These are phyloP conservation scores for Rostratula benghalensis DNA, from an alignment of 2,113 vertebrate genomes.

Conservation along the genomic window DNA sequence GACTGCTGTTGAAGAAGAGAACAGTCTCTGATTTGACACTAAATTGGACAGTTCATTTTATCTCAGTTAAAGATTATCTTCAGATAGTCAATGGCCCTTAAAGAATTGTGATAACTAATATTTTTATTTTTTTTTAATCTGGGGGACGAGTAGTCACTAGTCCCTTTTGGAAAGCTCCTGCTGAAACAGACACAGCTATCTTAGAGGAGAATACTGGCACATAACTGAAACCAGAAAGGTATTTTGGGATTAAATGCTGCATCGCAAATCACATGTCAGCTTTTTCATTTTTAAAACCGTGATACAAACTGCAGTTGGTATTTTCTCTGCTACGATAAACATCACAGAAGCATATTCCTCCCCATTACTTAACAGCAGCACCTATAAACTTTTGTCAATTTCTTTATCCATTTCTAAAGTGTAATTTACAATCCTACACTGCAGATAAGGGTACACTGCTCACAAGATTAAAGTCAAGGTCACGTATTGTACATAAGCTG, in stretches of 20 bases:
- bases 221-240: not conserved
- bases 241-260: not conserved
- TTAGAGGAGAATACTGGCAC: not conserved
- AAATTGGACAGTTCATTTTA: not conserved
- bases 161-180: not conserved
- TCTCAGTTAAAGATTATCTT: not conserved
- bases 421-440: conserved; percentile 4
- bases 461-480: conserved; percentile 56
- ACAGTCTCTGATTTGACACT: not conserved
- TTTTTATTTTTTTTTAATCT: not conserved
- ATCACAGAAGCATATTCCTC: conserved; percentile 44
- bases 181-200: not conserved
- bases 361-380: conserved; percentile 36
- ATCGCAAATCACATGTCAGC: not conserved
- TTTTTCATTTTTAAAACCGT: not conserved
- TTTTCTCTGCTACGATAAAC: conserved; percentile 23
- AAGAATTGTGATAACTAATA: not conserved
- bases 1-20: not conserved
- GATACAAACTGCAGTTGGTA: not conserved
- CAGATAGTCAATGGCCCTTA: not conserved
- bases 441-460: conserved; percentile 3
- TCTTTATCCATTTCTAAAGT: conserved; percentile 4
- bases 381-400: not conserved
- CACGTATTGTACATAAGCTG: not conserved
- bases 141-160: not conserved